Percentiles rank a stretch among this genome's conserved stretches.
Evolutionary conservation across 2,113 vertebrate genomes (phyloP).

Genomic region (Daboia siamensis): DNA sequence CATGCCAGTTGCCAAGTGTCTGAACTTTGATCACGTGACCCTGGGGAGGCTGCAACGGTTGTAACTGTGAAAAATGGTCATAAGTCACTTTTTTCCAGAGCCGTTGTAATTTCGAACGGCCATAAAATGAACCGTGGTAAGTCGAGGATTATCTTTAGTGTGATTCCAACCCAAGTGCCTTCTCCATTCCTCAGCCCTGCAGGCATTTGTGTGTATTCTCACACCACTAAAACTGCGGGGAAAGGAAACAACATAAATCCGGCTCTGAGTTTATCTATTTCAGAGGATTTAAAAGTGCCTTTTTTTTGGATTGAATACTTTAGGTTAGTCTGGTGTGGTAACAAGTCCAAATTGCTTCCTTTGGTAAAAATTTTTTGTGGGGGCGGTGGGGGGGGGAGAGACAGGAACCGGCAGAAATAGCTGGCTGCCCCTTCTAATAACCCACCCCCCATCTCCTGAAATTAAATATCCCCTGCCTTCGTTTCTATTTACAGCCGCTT

Average conservation of each 20-base stretch:
- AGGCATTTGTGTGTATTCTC: slow-evolving; percentile 32
- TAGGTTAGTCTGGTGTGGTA: slow-evolving; percentile 58
- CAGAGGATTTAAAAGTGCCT: slow-evolving; percentile 31
- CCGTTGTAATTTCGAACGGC: too few species aligned
- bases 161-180: slow-evolving; percentile 51
- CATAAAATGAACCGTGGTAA: too few species aligned
- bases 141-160: slow-evolving; percentile 10
- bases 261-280: slow-evolving; percentile 50
- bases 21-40: too few species aligned
- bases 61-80: too few species aligned
- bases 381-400: background rate
- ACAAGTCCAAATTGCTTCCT: slow-evolving; percentile 51
- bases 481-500: slow-evolving; percentile 40
- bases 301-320: slow-evolving; percentile 46
- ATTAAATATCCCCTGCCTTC: slow-evolving; percentile 8
- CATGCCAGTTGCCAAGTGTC: too few species aligned
- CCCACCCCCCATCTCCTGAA: slow-evolving; percentile 20
- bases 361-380: slow-evolving; percentile 33
- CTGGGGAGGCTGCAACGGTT: too few species aligned
- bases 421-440: background rate
- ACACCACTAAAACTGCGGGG: slow-evolving; percentile 23
- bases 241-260: slow-evolving; percentile 18
- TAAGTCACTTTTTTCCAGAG: too few species aligned
- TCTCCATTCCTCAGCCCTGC: slow-evolving; percentile 48
- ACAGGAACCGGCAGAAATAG: background rate